Evolutionary conservation across 2,113 vertebrate genomes (phyloP), one percentile per base, ranked within the genome.

Genomic region (Chitala chitala): DNA sequence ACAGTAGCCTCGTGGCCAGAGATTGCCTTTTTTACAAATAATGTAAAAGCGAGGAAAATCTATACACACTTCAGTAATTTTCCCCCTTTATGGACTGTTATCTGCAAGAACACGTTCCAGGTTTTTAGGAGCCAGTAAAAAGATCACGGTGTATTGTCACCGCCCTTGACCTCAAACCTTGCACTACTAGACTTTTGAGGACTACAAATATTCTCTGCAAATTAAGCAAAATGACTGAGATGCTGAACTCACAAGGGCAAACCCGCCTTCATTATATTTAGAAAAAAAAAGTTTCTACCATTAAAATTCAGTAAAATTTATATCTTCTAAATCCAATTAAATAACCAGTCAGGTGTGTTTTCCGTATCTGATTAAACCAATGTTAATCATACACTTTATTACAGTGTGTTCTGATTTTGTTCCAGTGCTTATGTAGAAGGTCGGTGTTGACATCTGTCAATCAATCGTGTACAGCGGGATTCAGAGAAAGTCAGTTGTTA

Each of bases 161-260:
- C 75, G 74, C 74, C 81, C 81, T 84, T 85, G 81, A 73, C 79
- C 77, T 74, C 56, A 75, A 75, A 75, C 75, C 74, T 74, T 55
- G 54, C 74, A 75, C 51, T 5, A 42, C 31, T 33, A 15, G 33
- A 31, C 50, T 74, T 22, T 31, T 40, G 12, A 22, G 48, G 56
- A 76, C 56, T 73, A 54, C 59, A 74, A 68, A 80, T 79, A 72
- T 73, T 73, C 69, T 44, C 63, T 74, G 75, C 73, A 76, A 80
- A 85, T 81, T 77, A 64, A 76, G 69, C 72, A 44, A 68, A 61
- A 3, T 29, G 75, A 66, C 46, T 54, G 31, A 20, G 56, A 66
- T 36, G 42, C 31, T 22, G 24, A 54, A 44, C 55, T 59, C 36
- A 58, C 22, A 42, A 46, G 38, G 53, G 6, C 40, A 58, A n/a